Evolutionary conservation across 1,140 invertebrate genomes (phyloP).

Genomic region (Helicorthomorpha holstii): DNA sequence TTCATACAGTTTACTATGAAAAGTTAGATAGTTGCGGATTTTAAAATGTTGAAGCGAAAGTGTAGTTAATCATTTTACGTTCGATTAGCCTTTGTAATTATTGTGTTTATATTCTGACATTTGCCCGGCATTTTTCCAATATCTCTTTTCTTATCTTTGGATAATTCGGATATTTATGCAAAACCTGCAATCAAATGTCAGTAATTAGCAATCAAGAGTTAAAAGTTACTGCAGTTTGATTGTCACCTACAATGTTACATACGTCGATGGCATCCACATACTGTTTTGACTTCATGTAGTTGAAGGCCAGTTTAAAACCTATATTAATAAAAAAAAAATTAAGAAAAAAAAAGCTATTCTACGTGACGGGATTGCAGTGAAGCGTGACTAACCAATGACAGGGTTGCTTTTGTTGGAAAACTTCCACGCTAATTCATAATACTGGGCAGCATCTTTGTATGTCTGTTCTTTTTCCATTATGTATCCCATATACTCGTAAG

Average conservation of each 20-base stretch:
- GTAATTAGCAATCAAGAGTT: background rate
- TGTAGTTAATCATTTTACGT: too few species aligned
- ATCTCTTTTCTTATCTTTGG: constrained; percentile 83
- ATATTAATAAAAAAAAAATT: constrained; percentile 12
- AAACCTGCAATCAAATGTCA: constrained; percentile 27
- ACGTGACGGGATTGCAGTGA: too few species aligned
- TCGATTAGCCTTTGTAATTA: too few species aligned
- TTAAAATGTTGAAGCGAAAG: too few species aligned
- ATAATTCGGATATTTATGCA: constrained; percentile 69
- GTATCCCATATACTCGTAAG: constrained; percentile 72
- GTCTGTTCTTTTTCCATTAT: constrained; percentile 84
- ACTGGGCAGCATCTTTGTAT: constrained; percentile 63
- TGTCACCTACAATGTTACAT: constrained; percentile 44
- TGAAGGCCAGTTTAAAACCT: constrained; percentile 85
- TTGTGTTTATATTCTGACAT: constrained; percentile 45
- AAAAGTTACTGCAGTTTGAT: background rate
- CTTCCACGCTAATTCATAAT: constrained; percentile 74
- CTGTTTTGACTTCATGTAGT: constrained; percentile 74
- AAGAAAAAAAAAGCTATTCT: too few species aligned
- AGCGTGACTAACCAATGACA: constrained; percentile 43
- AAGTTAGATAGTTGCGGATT: too few species aligned
- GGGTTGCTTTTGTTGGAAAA: constrained; percentile 61
- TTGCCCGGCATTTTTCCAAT: constrained; percentile 77
- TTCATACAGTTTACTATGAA: too few species aligned
- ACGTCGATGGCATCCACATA: constrained; percentile 75